Percentiles rank a stretch among this genome's conserved stretches.
Conservation (phyloP, 2,888 invertebrate species). For the Calameuta idolon region DNA sequence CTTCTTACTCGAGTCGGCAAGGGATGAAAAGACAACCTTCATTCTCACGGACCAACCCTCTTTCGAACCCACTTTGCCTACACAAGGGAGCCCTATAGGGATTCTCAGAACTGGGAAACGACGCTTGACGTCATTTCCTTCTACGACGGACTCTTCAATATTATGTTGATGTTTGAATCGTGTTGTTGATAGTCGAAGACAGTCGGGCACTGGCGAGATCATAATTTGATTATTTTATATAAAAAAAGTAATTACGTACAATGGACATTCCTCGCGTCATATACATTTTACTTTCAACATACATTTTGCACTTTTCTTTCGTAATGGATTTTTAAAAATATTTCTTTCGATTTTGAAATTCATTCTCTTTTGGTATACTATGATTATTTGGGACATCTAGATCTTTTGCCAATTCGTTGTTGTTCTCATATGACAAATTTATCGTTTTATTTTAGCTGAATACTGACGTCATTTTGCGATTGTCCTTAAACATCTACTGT, state of each 20-base stretch:
- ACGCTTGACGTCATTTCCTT: conserved; percentile 21
- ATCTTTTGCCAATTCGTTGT: too few species aligned
- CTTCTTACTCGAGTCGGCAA: not conserved
- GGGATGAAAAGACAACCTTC: conserved; percentile 8
- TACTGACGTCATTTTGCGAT: not conserved
- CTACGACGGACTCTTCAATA: not conserved
- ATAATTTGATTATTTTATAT: not conserved
- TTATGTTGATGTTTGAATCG: not conserved
- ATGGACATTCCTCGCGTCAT: too few species aligned
- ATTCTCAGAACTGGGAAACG: conserved; percentile 15
- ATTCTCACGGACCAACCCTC: not conserved
- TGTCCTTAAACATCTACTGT: not conserved
- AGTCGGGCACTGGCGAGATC: not conserved
- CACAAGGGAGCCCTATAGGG: conserved; percentile 1
- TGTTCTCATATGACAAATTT: too few species aligned
- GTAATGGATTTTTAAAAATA: not conserved
- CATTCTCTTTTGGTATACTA: not conserved
- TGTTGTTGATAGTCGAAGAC: not conserved
- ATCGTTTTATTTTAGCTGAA: not conserved
- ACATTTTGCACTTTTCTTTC: not conserved
- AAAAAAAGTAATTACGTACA: not conserved
- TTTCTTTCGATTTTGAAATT: not conserved
- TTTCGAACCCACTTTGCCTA: not conserved
- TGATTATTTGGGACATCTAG: not conserved
- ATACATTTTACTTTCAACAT: too few species aligned